These are phyloP conservation scores for Falco biarmicus DNA, from an alignment of 2,797 vertebrate genomes.

Conservation along the genomic window DNA sequence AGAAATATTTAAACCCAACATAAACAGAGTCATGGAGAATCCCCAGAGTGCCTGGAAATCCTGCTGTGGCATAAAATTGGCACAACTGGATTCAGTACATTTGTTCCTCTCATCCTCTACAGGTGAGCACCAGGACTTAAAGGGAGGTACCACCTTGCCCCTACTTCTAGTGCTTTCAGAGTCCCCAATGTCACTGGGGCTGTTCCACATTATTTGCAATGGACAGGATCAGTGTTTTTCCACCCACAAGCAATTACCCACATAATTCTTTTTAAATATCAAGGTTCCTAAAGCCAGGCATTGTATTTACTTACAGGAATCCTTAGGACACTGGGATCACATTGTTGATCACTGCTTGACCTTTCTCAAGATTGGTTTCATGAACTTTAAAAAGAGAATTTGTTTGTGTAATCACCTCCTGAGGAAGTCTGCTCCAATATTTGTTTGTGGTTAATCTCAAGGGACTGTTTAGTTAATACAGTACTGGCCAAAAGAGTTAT, in stretches of 20 bases:
- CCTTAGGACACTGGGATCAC: constrained; percentile 22
- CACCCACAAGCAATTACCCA: constrained; percentile 36
- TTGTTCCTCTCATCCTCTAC: not conserved
- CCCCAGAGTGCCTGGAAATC: not conserved
- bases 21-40: not conserved
- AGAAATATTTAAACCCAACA: not conserved
- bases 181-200: not conserved
- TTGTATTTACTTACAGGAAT: constrained; percentile 49
- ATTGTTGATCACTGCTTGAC: constrained; percentile 54
- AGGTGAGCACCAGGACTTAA: not conserved
- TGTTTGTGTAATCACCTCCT: constrained; percentile 69
- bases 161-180: not conserved
- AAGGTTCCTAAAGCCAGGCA: constrained; percentile 14
- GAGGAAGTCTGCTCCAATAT: constrained; percentile 42
- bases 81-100: not conserved
- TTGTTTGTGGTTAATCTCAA: constrained; percentile 61
- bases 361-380: constrained; percentile 71
- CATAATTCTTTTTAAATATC: constrained; percentile 38
- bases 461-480: constrained; percentile 59
- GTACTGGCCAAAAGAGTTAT: constrained; percentile 37
- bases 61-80: not conserved
- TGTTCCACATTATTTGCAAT: constrained; percentile 2
- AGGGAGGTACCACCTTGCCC: not conserved
- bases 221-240: not conserved
- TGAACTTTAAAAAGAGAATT: constrained; percentile 68